These are phyloP conservation scores for Bucorvus abyssinicus DNA, from an alignment of 2,797 vertebrate species.

Conservation along the genomic window DNA sequence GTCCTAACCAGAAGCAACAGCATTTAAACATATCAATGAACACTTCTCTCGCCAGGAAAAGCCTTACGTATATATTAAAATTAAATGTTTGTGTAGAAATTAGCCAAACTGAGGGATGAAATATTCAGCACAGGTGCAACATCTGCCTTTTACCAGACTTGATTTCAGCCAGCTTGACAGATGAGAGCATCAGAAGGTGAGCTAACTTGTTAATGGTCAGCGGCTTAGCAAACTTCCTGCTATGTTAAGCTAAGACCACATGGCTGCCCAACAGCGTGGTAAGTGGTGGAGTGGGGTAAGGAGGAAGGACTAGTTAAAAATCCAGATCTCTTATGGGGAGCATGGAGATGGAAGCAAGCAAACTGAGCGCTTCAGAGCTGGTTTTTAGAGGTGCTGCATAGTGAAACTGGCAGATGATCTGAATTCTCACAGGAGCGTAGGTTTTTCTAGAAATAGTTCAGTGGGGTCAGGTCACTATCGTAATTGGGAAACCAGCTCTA, in stretches of 20 bases:
- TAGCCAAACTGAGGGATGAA: not conserved
- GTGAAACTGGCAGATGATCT: not conserved
- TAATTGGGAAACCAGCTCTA: not conserved
- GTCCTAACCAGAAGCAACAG: not conserved
- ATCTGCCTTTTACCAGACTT: not conserved
- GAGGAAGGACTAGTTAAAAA: not conserved
- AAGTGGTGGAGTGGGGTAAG: not conserved
- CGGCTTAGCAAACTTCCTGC: not conserved
- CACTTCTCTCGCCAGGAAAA: not conserved
- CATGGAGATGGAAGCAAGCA: not conserved
- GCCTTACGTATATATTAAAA: not conserved
- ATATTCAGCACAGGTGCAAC: not conserved
- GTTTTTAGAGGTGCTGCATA: not conserved
- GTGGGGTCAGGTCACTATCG: not conserved
- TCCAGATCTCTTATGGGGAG: not conserved
- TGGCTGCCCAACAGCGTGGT: not conserved
- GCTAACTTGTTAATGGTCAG: not conserved
- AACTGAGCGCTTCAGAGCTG: not conserved
- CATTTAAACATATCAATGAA: not conserved
- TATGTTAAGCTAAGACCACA: not conserved
- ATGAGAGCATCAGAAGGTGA: not conserved
- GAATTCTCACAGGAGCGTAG: not conserved
- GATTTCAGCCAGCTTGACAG: not conserved
- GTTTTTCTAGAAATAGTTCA: not conserved
- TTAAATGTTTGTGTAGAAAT: slow-evolving; percentile 9